Conservation (phyloP, 23 tunicate genomes). For the Botrylloides violaceus region DNA sequence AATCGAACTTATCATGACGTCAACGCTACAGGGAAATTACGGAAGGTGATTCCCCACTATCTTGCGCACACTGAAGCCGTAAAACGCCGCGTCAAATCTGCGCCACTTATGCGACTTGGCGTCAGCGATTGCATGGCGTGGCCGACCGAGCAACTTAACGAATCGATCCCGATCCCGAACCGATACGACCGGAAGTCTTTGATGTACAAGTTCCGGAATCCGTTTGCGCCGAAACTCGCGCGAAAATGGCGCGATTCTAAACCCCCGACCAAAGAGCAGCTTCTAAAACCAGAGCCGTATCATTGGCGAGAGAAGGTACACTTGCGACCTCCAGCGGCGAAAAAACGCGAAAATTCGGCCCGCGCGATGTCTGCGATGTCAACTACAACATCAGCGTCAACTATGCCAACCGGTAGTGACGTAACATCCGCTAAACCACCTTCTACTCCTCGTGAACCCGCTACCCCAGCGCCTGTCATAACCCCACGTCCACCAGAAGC, state of each 20-base stretch:
- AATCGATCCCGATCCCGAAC: conserved; percentile 16
- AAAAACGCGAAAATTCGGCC: background rate
- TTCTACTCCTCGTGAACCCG: background rate
- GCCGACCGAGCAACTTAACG: conserved; percentile 22
- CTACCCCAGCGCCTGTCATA: background rate
- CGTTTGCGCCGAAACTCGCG: conserved; percentile 14
- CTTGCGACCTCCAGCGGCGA: conserved; percentile 17
- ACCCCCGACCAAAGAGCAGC: conserved; percentile 14
- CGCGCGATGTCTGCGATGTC: background rate
- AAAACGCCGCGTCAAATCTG: conserved; percentile 57
- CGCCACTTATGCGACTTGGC: conserved; percentile 56
- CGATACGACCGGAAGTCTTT: background rate
- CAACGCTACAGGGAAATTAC: conserved; percentile 55
- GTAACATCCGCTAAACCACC: background rate
- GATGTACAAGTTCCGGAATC: conserved; percentile 15
- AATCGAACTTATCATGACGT: conserved; percentile 41
- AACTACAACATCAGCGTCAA: background rate
- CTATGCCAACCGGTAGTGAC: background rate
- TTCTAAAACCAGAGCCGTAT: conserved; percentile 4
- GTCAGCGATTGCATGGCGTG: conserved; percentile 78
- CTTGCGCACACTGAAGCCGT: conserved; percentile 38
- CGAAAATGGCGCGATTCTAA: conserved; percentile 22
- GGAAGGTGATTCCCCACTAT: conserved; percentile 61
- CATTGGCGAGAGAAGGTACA: conserved; percentile 15
- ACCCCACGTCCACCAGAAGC: background rate